Conservation (phyloP, 2,113 vertebrate genomes). For the human (Homo sapiens) region GRCh38 chr7:28727501-28728000, state of each 20-base stretch:
- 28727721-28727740: neutral
- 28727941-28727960: too few species aligned
- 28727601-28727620: neutral
- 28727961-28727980: too few species aligned
- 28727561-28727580: neutral
- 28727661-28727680: neutral
- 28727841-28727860: neutral
- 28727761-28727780: neutral
- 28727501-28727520: neutral
- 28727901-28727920: neutral
- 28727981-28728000: too few species aligned
- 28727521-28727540: accelerated
- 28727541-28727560: neutral
- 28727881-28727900: neutral
- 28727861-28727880: neutral
- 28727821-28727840: neutral
- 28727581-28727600: neutral
- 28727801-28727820: neutral
- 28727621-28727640: neutral
- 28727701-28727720: neutral
- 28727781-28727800: neutral
- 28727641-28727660: neutral
- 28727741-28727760: neutral
- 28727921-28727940: neutral
- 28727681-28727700: too few species aligned